Percentiles rank a stretch among this genome's conserved stretches.
phyloP scores from a whole-genome alignment of 2,888 invertebrate genomes.

The Xanthostigma xanthostigma region DNA sequence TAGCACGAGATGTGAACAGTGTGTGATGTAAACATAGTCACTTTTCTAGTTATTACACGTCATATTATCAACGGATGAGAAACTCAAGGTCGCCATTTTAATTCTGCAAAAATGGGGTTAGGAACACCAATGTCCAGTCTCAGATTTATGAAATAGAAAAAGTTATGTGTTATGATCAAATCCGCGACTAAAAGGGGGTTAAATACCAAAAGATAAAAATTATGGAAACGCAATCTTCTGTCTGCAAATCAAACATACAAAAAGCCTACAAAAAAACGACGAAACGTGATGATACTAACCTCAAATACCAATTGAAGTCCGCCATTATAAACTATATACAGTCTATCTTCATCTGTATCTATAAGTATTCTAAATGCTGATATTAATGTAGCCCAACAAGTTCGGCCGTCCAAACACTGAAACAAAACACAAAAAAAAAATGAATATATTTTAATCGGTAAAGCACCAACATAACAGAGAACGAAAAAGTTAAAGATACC shows the following conservation, averaged over 20 bases:
- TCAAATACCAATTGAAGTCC: conserved; percentile 71
- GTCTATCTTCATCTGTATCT: conserved; percentile 76
- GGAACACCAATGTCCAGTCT: too few species aligned
- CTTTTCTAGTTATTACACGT: too few species aligned
- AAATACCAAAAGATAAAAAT: not conserved
- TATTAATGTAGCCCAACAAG: conserved; percentile 88
- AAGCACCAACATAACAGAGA: not conserved
- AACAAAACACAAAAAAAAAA: conserved; percentile 11
- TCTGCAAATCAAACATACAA: too few species aligned
- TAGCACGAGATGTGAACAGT: too few species aligned
- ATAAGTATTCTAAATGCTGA: conserved; percentile 78
- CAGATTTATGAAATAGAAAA: too few species aligned
- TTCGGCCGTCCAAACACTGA: conserved; percentile 69
- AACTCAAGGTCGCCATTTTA: too few species aligned
- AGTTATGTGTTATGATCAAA: too few species aligned
- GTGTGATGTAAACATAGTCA: too few species aligned
- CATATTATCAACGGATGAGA: too few species aligned
- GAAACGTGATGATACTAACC: conserved; percentile 27
- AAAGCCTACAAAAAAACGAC: too few species aligned
- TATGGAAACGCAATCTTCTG: not conserved
- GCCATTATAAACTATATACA: conserved; percentile 80
- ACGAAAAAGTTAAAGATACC: not conserved
- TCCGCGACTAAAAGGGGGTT: too few species aligned
- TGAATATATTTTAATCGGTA: not conserved
- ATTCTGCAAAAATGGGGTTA: too few species aligned